Evolutionary conservation across 2,797 vertebrate species (phyloP), one percentile per base, ranked within the genome.

Genomic region (Cynopterus sphinx): DNA sequence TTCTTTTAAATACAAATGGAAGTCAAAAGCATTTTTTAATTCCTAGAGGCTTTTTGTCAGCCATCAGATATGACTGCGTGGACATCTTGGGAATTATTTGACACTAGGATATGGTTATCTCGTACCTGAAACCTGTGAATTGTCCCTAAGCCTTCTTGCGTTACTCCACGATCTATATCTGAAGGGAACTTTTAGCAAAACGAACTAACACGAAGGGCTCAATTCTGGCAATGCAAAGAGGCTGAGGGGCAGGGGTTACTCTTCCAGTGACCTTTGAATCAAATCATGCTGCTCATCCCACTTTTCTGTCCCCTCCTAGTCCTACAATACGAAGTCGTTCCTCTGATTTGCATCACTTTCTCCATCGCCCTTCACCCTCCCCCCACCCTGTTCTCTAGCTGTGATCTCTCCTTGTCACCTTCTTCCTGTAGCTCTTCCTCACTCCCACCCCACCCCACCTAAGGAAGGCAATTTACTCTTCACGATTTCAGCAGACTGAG

Each of bases 1-100:
- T 91, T 68, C 61, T 83, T 86, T 86, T 65, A 68, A 46, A n/a
- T 83, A 17, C 28, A 86, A 84, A 59, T 33, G 22, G 36, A 87
- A 77, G 33, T 65, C 33, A 43, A 63, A 65, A 82, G 39, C n/a
- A 24, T 55, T 36, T 59, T 67, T 41, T 26, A 75, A 61, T 73
- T 53, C 53, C 3, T 53, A 36, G 24, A 24, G 8, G 28, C 28
- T 65, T 59, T 70, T 41, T 28, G 15, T n/a, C 41, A 15, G 16
- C 28, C 24, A 63, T 43, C 6, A 67, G 36, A 78, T 55, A 75
- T 24, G 61, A 77, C 41, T 36, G 59, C 13, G 26, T 55, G 53
- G 46, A 31, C 19, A 70, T 63, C 26, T 12, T 68, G 49, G 21
- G 33, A 71, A 51, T 49, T 39, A 57, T 49, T 36, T 51, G 33